phyloP scores from a whole-genome alignment of 92 coral and sea anemone species.

The Paragorgia papillata region DNA sequence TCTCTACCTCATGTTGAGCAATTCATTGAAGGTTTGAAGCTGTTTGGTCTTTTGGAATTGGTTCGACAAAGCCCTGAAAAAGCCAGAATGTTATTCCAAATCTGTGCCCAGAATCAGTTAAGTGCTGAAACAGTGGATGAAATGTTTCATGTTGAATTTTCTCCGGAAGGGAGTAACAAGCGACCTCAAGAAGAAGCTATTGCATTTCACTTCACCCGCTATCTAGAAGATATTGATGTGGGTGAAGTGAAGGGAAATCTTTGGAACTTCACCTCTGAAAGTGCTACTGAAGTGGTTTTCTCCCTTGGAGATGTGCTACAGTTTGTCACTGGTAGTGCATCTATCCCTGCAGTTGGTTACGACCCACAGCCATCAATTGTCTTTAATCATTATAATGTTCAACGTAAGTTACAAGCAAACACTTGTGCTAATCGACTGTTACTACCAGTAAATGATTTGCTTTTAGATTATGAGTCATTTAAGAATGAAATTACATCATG shows the following conservation, averaged over 20 bases:
- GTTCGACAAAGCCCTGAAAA: constrained; percentile 5
- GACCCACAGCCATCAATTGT: neutral
- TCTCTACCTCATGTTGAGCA: constrained; percentile 25
- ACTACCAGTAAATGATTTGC: constrained; percentile 33
- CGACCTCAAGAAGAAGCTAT: constrained; percentile 27
- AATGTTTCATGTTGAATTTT: constrained; percentile 15
- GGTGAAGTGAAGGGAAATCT: constrained; percentile 13
- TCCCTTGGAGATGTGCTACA: constrained; percentile 16
- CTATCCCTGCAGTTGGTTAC: constrained; percentile 18
- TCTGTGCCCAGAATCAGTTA: neutral
- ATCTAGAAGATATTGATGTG: constrained; percentile 30
- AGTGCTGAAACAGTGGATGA: constrained; percentile 28
- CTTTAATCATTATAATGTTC: constrained; percentile 12
- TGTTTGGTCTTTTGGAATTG: constrained; percentile 1
- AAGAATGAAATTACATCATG: constrained; percentile 50
- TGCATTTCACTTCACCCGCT: constrained; percentile 5
- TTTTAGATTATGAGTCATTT: constrained; percentile 45
- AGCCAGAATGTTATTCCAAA: constrained; percentile 13
- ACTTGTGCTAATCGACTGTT: constrained; percentile 15
- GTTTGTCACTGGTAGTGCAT: constrained; percentile 27
- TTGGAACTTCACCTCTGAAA: neutral
- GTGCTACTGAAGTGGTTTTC: neutral
- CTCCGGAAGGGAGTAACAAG: constrained; percentile 20
- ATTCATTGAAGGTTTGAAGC: constrained; percentile 6
- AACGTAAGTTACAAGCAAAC: constrained; percentile 17